Conservation (phyloP, 2,113 vertebrate genomes). For the Grammomys dolichurus region DNA sequence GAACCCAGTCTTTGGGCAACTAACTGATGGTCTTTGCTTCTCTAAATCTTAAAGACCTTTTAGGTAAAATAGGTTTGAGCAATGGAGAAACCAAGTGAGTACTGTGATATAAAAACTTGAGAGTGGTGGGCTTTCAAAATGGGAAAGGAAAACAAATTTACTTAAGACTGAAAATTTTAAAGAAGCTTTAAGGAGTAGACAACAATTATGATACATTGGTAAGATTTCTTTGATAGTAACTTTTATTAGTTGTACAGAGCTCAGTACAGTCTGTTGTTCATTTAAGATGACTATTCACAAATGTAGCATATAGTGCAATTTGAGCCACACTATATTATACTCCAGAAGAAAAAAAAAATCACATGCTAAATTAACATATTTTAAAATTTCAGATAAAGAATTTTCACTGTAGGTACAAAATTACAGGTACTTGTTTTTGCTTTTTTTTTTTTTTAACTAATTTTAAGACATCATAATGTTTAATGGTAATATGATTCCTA, state of each 20-base stretch:
- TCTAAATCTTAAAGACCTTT: conserved; percentile 9
- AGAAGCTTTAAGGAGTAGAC: conserved; percentile 37
- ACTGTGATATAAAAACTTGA: not conserved
- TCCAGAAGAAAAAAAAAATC: conserved; percentile 45
- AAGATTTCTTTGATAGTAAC: conserved; percentile 25
- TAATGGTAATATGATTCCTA: conserved; percentile 36
- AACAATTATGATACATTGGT: conserved; percentile 11
- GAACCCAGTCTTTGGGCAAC: not conserved
- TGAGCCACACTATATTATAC: conserved; percentile 31
- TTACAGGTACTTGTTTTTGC: conserved; percentile 26
- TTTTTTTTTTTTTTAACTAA: not conserved
- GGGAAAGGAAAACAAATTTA: conserved; percentile 14
- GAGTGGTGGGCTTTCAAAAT: conserved; percentile 27
- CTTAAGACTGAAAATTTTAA: not conserved
- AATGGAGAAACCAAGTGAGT: not conserved
- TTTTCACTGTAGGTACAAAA: conserved; percentile 54
- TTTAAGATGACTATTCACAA: conserved; percentile 53
- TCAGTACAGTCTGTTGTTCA: conserved; percentile 5
- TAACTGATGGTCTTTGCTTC: not conserved
- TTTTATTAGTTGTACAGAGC: conserved; percentile 65
- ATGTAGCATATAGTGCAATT: conserved; percentile 27
- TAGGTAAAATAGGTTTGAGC: conserved; percentile 44
- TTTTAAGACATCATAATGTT: conserved; percentile 49
- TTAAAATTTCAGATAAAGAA: conserved; percentile 43
- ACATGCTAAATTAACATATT: conserved; percentile 39